These are phyloP conservation scores for Myotis pilosus DNA, from an alignment of 2,797 vertebrate genomes.

Conservation along the genomic window DNA sequence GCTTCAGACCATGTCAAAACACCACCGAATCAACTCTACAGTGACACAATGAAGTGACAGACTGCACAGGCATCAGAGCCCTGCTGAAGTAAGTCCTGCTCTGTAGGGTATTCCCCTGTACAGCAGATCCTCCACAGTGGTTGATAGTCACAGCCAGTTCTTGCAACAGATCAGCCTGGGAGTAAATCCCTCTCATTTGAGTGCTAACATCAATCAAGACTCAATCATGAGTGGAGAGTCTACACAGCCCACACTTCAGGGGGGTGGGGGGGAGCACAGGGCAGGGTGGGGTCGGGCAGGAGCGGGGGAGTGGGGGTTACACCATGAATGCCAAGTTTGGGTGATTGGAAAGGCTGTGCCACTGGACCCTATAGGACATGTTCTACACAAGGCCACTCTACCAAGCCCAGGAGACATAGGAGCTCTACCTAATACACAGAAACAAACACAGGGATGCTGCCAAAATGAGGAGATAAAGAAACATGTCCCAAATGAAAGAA, in stretches of 20 bases:
- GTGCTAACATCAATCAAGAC: not conserved
- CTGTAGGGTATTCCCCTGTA: not conserved
- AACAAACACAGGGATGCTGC: not conserved
- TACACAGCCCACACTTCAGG: no score
- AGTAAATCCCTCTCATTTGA: not conserved
- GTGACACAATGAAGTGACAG: no score
- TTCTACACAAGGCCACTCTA: not conserved
- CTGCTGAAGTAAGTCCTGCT: not conserved
- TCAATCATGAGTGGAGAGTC: not conserved
- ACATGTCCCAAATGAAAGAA: not conserved
- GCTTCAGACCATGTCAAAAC: no score
- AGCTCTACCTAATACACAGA: not conserved
- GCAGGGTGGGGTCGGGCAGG: no score
- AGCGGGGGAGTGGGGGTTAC: no score
- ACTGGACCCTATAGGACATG: not conserved
- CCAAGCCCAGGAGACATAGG: not conserved
- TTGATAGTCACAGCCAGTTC: not conserved
- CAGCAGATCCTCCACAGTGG: not conserved
- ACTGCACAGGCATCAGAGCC: not conserved
- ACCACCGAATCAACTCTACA: no score
- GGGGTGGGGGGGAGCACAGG: fast-evolving
- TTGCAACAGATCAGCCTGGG: not conserved
- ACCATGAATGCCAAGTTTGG: not conserved
- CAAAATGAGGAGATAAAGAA: not conserved
- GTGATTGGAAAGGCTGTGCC: not conserved